Base-by-base conservation (phyloP, 2,113 vertebrate genomes). In the Turnix velox region DNA sequence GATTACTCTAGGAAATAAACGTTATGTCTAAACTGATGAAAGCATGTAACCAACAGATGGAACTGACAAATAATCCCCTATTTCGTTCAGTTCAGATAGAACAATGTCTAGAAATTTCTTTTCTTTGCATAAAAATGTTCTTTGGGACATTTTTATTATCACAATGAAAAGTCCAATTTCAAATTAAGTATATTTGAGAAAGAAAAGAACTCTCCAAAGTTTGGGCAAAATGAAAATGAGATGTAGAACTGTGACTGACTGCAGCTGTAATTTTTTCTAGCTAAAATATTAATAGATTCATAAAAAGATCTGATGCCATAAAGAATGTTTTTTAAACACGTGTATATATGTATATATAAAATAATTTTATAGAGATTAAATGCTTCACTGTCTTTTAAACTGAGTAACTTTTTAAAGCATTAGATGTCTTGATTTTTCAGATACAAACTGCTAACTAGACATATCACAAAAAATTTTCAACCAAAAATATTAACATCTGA, bases 1-100 rank as follows among this genome's bases (percentile, higher is more conserved):
- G 73, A 88, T 89, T 93, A 85, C 43, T 95, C 14, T 95, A 69
- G 85, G 78, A 85, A 92, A 84, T 85, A 67, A 87, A 76, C 82
- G 33, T 80, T 96, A 86, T 58, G 27, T 88, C 65, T 20, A 92
- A 80, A 55, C 35, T 87, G 68, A 95, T 90, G 67, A 92, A 95
- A 88, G 39, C 57, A 46, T 65, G 37, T 68, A 83, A 89, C 55
- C 72, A 72, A 30, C 87, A 92, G 84, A 75, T 90, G 58, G 91
- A 95, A 94, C 31, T 62, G 63, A 84, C 65, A 88, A 94, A 72
- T 87, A 82, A 88, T 92, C 37, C 7, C 7, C 68, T 49, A 7
- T 42, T 40, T 31, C 9, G 55, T 96, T 84, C 54, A 69, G 37
- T 96, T 97, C 37, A 87, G 45, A 82, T 55, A 93, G 23, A 52